Evolutionary conservation across 2,113 vertebrate genomes (phyloP).

Genomic region (Tonatia bakeri): DNA sequence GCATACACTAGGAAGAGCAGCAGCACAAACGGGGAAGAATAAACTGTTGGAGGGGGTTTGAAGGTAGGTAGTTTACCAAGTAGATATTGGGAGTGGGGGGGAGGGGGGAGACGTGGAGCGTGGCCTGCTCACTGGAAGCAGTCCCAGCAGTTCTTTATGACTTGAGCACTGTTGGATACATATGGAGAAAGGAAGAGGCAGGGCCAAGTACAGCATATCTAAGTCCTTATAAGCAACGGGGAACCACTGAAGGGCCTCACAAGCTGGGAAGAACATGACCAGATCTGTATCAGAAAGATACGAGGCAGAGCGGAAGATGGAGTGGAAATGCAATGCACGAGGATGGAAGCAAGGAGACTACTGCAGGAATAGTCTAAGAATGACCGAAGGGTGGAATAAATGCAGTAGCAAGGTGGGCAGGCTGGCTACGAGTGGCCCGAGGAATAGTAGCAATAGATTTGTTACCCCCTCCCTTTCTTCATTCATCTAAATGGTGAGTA

Average conservation of each 20-base stretch:
- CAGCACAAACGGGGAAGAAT: not conserved
- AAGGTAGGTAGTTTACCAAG: not conserved
- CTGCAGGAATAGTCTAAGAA: not conserved
- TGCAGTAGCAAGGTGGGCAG: not conserved
- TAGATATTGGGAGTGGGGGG: not conserved
- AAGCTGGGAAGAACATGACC: not conserved
- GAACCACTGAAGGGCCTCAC: not conserved
- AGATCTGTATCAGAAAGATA: not conserved
- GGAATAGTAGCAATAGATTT: not conserved
- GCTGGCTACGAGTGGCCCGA: not conserved
- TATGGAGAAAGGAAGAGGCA: not conserved
- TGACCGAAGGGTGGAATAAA: not conserved
- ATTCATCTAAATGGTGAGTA: not conserved
- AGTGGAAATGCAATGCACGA: not conserved
- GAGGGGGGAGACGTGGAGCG: not conserved
- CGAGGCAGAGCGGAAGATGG: not conserved
- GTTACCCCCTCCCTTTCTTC: not conserved
- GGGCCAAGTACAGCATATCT: not conserved
- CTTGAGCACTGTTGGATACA: not conserved
- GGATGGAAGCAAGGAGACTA: not conserved
- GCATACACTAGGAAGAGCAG: not conserved
- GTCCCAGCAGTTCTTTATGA: not conserved
- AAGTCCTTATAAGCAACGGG: not conserved
- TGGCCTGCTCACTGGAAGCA: not conserved
- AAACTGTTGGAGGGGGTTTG: not conserved